These are phyloP conservation scores for Leptoclinus maculatus DNA, from an alignment of 2,797 vertebrate species.

Conservation along the genomic window DNA sequence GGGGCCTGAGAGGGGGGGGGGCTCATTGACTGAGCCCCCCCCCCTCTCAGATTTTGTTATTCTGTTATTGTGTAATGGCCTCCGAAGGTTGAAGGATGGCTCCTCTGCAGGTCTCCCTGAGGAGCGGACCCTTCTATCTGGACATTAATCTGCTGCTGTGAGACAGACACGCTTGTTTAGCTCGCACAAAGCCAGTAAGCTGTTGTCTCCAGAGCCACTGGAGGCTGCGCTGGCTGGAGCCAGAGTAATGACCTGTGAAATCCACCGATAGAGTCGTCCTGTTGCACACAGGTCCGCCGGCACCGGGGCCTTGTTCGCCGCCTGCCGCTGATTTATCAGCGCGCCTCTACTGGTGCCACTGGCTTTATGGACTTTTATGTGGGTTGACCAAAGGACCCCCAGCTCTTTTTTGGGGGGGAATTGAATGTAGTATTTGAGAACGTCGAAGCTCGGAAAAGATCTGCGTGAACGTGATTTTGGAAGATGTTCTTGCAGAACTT, in stretches of 20 bases:
- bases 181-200: conserved; percentile 80
- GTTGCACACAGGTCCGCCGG: conserved; percentile 75
- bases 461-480: not conserved
- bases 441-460: not conserved
- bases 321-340: conserved; percentile 70
- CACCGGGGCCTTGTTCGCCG: conserved; percentile 66
- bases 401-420: not conserved
- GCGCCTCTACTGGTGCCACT: conserved; percentile 52
- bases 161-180: conserved; percentile 83
- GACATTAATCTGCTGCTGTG: conserved; percentile 80
- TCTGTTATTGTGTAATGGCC: conserved; percentile 75
- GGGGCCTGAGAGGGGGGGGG: conserved; percentile 25
- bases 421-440: conserved; percentile 28
- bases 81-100: conserved; percentile 77
- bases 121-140: conserved; percentile 75
- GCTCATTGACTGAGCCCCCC: conserved; percentile 54
- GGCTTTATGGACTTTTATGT: conserved; percentile 55
- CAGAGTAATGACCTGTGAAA: conserved; percentile 87
- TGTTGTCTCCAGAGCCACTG: conserved; percentile 82
- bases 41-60: conserved; percentile 69
- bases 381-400: conserved; percentile 5
- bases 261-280: conserved; percentile 79
- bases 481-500: not conserved
- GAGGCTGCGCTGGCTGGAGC: conserved; percentile 82
- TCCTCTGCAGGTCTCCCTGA: conserved; percentile 70